Conservation (phyloP, 2,888 invertebrate genomes). For the Pammene fasciana region DNA sequence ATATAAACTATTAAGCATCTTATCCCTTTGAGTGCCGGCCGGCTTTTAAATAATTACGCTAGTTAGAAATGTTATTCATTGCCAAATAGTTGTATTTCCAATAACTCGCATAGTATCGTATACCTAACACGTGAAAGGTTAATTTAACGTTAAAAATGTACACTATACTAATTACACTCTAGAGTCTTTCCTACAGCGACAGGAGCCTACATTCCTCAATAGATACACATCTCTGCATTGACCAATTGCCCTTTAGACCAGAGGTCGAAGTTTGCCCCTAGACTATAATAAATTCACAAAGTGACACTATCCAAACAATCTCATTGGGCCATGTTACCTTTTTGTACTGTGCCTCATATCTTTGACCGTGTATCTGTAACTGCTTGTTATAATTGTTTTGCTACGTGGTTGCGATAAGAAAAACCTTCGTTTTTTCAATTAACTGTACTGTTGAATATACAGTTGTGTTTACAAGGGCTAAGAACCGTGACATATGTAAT, state of each 20-base stretch:
- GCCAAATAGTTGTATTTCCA: no score
- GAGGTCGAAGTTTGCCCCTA: conserved; percentile 37
- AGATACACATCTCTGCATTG: conserved; percentile 44
- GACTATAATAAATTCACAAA: neutral
- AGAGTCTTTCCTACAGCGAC: conserved; percentile 5
- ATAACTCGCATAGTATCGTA: no score
- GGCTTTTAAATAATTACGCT: no score
- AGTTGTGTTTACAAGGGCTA: neutral
- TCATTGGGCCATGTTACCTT: conserved; percentile 1
- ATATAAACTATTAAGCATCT: no score
- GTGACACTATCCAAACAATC: conserved; percentile 8
- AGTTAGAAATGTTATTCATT: no score
- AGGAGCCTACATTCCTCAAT: conserved; percentile 38
- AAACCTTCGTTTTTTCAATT: conserved; percentile 19
- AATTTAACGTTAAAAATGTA: no score
- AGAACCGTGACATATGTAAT: neutral
- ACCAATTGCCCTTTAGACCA: conserved; percentile 35
- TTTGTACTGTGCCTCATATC: neutral
- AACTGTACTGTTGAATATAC: neutral
- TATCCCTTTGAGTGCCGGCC: no score
- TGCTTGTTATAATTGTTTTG: conserved; percentile 23
- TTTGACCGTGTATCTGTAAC: conserved; percentile 32
- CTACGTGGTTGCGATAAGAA: conserved; percentile 24
- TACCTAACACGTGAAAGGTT: no score
- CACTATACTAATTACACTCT: neutral